Evolutionary conservation across 2,113 vertebrate species (phyloP).

Genomic region (Pseudorasbora parva): DNA sequence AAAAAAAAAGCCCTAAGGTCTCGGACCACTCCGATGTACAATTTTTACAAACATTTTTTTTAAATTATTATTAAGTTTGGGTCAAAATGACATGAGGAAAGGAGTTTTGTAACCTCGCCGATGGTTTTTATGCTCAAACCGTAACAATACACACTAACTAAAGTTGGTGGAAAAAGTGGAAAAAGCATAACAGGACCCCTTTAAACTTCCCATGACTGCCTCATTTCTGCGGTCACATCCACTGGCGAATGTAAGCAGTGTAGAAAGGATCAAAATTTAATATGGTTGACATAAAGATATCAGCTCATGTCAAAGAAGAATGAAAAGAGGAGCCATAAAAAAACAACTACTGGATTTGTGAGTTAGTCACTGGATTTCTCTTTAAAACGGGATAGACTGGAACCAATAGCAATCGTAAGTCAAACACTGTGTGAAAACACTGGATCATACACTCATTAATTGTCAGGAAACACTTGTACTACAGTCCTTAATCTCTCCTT

Average conservation of each 20-base stretch:
- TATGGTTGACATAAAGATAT: not conserved
- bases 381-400: constrained; percentile 54
- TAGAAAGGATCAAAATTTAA: not conserved
- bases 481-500: not conserved
- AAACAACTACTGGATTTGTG: constrained; percentile 40
- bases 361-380: constrained; percentile 51
- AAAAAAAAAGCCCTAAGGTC: no score
- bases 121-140: no score
- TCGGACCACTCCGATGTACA: no score
- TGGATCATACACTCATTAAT: constrained; percentile 42
- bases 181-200: no score
- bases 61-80: no score
- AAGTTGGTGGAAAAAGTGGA: no score
- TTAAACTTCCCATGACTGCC: not conserved
- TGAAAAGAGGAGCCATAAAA: not conserved
- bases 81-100: no score
- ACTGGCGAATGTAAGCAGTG: constrained; percentile 1
- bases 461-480: constrained; percentile 24
- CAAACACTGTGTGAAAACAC: constrained; percentile 48
- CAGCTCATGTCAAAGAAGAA: constrained; percentile 16
- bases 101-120: no score
- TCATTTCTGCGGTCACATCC: not conserved
- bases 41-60: no score
- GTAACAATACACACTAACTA: no score
- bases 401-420: constrained; percentile 28